Base-by-base conservation (phyloP, 2,888 invertebrate species). In the Polylopha cassiicola region DNA sequence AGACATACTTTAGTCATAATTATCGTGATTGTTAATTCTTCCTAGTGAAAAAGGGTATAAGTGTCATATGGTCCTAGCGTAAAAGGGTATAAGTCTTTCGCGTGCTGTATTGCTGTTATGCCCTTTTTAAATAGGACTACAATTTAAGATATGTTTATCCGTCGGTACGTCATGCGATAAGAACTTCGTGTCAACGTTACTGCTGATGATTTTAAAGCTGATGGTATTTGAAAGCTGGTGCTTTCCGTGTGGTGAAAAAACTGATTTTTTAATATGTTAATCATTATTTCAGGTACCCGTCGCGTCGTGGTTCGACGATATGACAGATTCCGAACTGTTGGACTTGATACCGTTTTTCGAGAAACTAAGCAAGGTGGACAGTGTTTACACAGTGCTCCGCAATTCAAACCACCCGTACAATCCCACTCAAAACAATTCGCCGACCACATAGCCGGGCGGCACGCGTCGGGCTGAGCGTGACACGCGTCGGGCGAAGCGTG, bases 221-320 rank as follows among this genome's bases (percentile, higher is more conserved):
- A n/a, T n/a, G n/a, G n/a, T n/a, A n/a, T n/a, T n/a, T n/a, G n/a
- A n/a, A n/a, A n/a, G 10, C 3, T 17, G 11, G 18, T 29, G 29
- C 9, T 7, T 11, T 10, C 6, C 10, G 29, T 4, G 4, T 29
- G 5, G 10, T 6, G 11, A 4, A 21, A 16, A 11, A n/a, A n/a
- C n/a, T n/a, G n/a, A n/a, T n/a, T n/a, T n/a, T n/a, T 14, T 9
- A 11, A 27, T 15, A 3, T n/a, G 14, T 15, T 3, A 13, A 3
- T 10, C n/a, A 9, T n/a, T 43, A n/a, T 75, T 75, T 1, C 76
- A 95, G 94, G 97, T 99, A 78, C 98, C 99, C 71, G 98, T 99
- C 55, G 95, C 96, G 73, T 98, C 98, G 53, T 99, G 99, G 99
- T 99, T 99, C 87, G 99, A 99, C 86, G 99, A 99, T 86, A 95